Evolutionary conservation across 92 coral and sea anemone species (phyloP).

Genomic region (Porites divaricata): DNA sequence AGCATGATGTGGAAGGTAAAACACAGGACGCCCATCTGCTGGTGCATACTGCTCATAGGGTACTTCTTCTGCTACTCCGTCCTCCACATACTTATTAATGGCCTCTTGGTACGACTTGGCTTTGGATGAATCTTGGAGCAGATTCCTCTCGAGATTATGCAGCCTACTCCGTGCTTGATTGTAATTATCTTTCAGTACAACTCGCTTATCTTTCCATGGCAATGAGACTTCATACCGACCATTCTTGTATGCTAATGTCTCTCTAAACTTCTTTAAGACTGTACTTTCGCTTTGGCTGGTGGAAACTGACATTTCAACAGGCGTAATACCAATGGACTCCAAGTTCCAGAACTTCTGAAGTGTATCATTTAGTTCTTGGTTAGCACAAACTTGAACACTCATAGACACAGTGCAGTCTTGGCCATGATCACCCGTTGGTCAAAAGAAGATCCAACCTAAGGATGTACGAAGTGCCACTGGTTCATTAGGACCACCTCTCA

Average conservation of each 20-base stretch:
- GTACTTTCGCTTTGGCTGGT: conserved; percentile 5
- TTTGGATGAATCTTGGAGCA: conserved; percentile 6
- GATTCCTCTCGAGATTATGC: conserved; percentile 30
- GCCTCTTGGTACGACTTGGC: conserved; percentile 20
- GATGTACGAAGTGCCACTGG: conserved; percentile 41
- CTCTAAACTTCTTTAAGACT: conserved; percentile 27
- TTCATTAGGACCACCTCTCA: conserved; percentile 40
- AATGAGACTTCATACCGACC: conserved; percentile 43
- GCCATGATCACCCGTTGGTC: neutral
- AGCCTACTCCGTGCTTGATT: conserved; percentile 9
- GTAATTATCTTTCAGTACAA: conserved; percentile 15
- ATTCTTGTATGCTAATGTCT: conserved; percentile 20
- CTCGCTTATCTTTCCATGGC: conserved; percentile 37
- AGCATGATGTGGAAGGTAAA: conserved; percentile 32
- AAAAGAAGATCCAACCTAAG: conserved; percentile 24
- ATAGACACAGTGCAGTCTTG: conserved; percentile 29
- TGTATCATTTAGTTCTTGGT: conserved; percentile 45
- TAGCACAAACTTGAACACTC: conserved; percentile 26
- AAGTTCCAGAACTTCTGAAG: conserved; percentile 44
- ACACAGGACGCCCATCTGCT: conserved; percentile 34
- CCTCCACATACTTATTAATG: conserved; percentile 34
- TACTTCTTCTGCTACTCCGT: conserved; percentile 41
- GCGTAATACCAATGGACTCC: conserved; percentile 25
- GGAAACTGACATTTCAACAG: conserved; percentile 18
- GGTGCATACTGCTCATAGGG: conserved; percentile 26